phyloP scores from a whole-genome alignment of 2,797 vertebrate species.

The Mus spretus region DNA sequence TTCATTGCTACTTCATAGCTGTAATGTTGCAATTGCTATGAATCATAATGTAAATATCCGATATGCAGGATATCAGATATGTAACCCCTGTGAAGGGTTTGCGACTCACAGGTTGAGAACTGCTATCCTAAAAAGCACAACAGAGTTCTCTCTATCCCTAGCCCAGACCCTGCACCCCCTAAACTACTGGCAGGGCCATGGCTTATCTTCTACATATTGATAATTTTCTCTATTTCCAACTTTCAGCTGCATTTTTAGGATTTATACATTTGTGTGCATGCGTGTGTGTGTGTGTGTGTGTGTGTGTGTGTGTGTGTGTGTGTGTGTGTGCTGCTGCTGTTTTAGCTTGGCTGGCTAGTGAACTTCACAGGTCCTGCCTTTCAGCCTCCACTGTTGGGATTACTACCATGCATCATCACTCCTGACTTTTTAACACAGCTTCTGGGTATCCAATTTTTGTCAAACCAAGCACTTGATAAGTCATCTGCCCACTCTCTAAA shows the following conservation, averaged over 20 bases:
- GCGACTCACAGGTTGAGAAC: neutral
- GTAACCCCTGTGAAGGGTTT: neutral
- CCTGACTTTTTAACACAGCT: neutral
- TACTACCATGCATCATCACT: no score
- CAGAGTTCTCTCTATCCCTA: neutral
- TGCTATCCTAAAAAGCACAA: neutral
- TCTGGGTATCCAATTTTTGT: neutral
- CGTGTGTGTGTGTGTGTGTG: neutral
- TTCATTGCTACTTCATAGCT: neutral
- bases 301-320: neutral
- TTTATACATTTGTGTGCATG: neutral
- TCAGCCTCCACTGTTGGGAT: neutral
- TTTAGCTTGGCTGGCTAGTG: neutral
- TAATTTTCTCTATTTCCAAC: neutral
- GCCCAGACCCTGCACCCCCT: rapidly evolving
- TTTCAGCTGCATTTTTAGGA: neutral
- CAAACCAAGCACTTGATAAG: neutral
- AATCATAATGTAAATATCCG: neutral
- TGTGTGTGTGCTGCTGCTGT: neutral
- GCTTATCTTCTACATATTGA: neutral
- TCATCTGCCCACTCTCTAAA: neutral
- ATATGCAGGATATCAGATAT: neutral
- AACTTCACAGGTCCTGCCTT: neutral
- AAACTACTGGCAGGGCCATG: neutral
- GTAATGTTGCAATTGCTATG: neutral